Percentiles rank a stretch among this genome's conserved stretches.
These are phyloP conservation scores for Ictalurus punctatus DNA, from an alignment of 2,113 vertebrate species.

Conservation along the genomic window DNA sequence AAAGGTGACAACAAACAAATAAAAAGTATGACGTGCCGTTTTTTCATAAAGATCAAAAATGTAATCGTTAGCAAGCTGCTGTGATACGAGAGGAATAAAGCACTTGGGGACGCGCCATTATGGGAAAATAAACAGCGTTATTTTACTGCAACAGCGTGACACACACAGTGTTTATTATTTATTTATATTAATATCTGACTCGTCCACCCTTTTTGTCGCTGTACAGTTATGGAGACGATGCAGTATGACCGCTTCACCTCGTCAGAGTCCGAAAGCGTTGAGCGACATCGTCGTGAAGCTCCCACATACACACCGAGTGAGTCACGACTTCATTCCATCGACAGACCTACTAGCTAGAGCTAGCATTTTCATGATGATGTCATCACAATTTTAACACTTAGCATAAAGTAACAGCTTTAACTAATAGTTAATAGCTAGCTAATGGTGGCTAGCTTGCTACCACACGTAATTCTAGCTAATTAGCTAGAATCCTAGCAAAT, in stretches of 20 bases:
- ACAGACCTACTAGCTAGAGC: background rate
- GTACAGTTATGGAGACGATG: conserved; percentile 46
- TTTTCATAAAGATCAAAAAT: background rate
- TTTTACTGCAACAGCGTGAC: background rate
- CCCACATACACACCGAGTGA: conserved; percentile 1
- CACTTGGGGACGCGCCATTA: background rate
- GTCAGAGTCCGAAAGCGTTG: conserved; percentile 29
- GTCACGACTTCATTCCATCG: background rate
- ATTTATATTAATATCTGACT: no score
- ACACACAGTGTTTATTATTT: background rate
- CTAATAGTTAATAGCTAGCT: background rate
- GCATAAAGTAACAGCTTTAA: background rate
- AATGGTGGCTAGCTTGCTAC: background rate
- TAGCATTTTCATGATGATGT: background rate
- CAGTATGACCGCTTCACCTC: conserved; percentile 45
- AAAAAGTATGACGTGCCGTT: background rate
- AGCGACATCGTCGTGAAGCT: background rate
- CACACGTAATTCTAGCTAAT: background rate
- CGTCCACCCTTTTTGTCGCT: background rate
- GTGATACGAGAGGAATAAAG: background rate
- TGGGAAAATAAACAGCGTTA: background rate
- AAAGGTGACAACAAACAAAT: background rate
- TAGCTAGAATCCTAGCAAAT: background rate
- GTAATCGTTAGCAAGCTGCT: background rate
- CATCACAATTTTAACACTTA: background rate